These are phyloP conservation scores for Mus minutoides DNA, from an alignment of 2,797 vertebrate genomes.

Conservation along the genomic window DNA sequence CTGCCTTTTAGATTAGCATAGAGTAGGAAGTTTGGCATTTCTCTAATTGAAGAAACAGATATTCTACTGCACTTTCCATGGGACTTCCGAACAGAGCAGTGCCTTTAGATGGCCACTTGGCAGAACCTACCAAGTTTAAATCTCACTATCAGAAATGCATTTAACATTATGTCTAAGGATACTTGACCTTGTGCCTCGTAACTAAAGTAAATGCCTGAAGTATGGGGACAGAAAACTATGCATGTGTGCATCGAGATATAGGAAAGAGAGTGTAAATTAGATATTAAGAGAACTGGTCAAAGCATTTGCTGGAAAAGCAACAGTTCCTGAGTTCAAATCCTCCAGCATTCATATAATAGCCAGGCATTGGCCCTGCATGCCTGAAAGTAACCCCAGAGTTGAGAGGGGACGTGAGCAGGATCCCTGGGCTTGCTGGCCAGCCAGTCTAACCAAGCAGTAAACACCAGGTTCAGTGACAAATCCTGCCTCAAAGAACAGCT, in stretches of 20 bases:
- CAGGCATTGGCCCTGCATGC: background rate
- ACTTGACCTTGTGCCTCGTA: background rate
- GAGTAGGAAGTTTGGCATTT: background rate
- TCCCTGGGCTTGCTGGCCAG: background rate
- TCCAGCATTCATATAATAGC: background rate
- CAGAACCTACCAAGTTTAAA: slow-evolving; percentile 7
- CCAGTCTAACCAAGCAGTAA: background rate
- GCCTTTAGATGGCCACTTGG: background rate
- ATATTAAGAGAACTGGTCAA: background rate
- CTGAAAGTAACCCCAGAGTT: background rate
- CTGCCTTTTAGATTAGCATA: background rate
- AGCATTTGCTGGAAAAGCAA: background rate
- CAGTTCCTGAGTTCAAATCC: background rate
- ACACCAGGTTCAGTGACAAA: background rate
- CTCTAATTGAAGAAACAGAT: background rate
- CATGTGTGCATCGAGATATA: background rate
- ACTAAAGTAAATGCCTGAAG: slow-evolving; percentile 44
- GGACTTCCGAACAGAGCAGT: background rate
- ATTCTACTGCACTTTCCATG: background rate
- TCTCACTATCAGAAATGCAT: background rate
- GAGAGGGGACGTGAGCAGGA: background rate
- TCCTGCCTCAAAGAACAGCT: background rate
- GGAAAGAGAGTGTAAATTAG: background rate
- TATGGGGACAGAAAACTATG: background rate
- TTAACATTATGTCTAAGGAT: background rate